phyloP scores from a whole-genome alignment of 2,888 invertebrate genomes.

The Dicranocentrus wangi region DNA sequence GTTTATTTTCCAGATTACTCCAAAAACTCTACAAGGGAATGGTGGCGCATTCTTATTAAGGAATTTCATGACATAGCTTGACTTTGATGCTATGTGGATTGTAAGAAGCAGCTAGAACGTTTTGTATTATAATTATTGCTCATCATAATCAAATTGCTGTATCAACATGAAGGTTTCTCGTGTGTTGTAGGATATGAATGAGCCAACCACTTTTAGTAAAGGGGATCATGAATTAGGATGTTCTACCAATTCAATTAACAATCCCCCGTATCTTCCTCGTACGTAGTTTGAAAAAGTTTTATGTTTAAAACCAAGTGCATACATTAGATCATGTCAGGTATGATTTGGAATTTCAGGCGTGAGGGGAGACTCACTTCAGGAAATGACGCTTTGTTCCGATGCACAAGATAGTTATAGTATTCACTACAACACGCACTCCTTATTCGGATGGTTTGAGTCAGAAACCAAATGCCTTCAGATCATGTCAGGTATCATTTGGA shows the following conservation, averaged over 20 bases:
- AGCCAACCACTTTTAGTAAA: constrained; percentile 86
- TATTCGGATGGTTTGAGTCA: constrained; percentile 73
- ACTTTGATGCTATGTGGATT: constrained; percentile 66
- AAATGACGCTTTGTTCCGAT: constrained; percentile 78
- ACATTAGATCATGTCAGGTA: too few species aligned
- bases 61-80: constrained; percentile 55
- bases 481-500: background rate
- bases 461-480: background rate
- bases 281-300: too few species aligned
- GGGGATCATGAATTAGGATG: constrained; percentile 79
- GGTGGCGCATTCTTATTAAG: constrained; percentile 53
- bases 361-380: constrained; percentile 76
- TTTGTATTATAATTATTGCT: too few species aligned
- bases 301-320: background rate
- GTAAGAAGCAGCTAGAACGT: constrained; percentile 77
- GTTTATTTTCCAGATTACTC: constrained; percentile 59
- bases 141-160: too few species aligned
- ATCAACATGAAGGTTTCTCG: background rate
- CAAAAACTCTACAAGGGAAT: constrained; percentile 37
- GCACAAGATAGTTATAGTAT: constrained; percentile 20
- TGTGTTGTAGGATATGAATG: constrained; percentile 82
- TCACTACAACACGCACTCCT: constrained; percentile 74
- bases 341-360: too few species aligned
- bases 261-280: constrained; percentile 82
- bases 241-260: constrained; percentile 78